phyloP scores from a whole-genome alignment of 2,888 invertebrate genomes.

The Drosophila maculinotata region DNA sequence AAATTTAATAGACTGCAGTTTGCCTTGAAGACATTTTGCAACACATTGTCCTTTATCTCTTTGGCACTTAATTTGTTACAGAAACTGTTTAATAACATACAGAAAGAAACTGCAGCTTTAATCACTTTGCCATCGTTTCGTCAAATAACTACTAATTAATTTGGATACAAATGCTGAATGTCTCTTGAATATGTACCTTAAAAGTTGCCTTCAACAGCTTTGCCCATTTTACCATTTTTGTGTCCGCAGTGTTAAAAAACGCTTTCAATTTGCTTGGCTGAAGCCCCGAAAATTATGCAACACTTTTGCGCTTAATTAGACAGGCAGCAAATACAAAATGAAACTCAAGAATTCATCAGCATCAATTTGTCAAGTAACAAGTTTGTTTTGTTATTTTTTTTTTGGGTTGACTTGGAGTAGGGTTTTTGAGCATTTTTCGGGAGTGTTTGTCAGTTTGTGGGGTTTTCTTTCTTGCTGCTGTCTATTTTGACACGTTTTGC shows the following conservation, averaged over 20 bases:
- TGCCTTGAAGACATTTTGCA: constrained; percentile 4
- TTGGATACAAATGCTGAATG: too few relatives aligned
- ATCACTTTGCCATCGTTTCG: too few relatives aligned
- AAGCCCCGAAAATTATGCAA: constrained; percentile 56
- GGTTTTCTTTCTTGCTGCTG: constrained; percentile 39
- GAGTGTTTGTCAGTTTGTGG: neutral
- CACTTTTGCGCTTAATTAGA: constrained; percentile 64
- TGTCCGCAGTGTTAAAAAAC: constrained; percentile 23
- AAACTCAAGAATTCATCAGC: constrained; percentile 65
- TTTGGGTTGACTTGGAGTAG: constrained; percentile 27
- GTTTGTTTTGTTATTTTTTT: constrained; percentile 31
- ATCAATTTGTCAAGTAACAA: constrained; percentile 70
- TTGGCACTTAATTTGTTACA: constrained; percentile 6
- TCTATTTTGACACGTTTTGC: constrained; percentile 71
- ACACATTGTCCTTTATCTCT: constrained; percentile 1
- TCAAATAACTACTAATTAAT: too few relatives aligned
- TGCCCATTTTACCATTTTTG: neutral
- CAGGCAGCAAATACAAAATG: constrained; percentile 46
- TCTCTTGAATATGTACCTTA: too few relatives aligned
- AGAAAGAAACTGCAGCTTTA: neutral
- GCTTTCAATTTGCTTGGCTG: constrained; percentile 48
- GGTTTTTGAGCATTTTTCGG: constrained; percentile 20
- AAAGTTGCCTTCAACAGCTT: too few relatives aligned
- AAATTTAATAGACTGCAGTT: constrained; percentile 16
- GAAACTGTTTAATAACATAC: neutral